Evolutionary conservation across 2,888 invertebrate genomes (phyloP).

Genomic region (Pocota personata): DNA sequence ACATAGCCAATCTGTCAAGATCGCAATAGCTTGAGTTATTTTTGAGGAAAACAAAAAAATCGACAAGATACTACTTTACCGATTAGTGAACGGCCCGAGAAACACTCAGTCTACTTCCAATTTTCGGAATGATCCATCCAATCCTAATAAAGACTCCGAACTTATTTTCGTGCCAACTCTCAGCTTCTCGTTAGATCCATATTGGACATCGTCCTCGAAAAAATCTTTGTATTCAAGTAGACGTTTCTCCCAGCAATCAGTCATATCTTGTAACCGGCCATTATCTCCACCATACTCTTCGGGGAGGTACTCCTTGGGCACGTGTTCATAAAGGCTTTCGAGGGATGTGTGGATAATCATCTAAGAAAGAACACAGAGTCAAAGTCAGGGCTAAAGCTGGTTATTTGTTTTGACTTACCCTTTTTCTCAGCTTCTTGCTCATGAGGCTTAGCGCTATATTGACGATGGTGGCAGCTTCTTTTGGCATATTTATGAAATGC

Average conservation of each 20-base stretch:
- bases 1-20: not conserved
- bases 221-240: constrained; percentile 75
- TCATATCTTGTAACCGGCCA: constrained; percentile 82
- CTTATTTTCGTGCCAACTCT: constrained; percentile 75
- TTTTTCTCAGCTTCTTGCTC: constrained; percentile 84
- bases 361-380: constrained; percentile 78
- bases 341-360: constrained; percentile 83
- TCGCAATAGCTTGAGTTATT: not conserved
- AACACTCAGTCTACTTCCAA: constrained; percentile 77
- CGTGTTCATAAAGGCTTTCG: constrained; percentile 79
- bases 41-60: not conserved
- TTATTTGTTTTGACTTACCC: constrained; percentile 83
- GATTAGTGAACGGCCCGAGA: not conserved
- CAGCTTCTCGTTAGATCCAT: constrained; percentile 77
- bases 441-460: constrained; percentile 84
- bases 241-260: constrained; percentile 74
- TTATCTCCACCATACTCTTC: constrained; percentile 87
- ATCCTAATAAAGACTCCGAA: constrained; percentile 77
- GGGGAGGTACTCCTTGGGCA: constrained; percentile 85
- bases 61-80: not conserved
- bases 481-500: constrained; percentile 84
- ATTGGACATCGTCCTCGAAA: constrained; percentile 77
- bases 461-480: constrained; percentile 84
- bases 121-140: constrained; percentile 79
- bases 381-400: not conserved